Conservation (phyloP, 1,140 invertebrate genomes). For the Tribolium castaneum region DNA sequence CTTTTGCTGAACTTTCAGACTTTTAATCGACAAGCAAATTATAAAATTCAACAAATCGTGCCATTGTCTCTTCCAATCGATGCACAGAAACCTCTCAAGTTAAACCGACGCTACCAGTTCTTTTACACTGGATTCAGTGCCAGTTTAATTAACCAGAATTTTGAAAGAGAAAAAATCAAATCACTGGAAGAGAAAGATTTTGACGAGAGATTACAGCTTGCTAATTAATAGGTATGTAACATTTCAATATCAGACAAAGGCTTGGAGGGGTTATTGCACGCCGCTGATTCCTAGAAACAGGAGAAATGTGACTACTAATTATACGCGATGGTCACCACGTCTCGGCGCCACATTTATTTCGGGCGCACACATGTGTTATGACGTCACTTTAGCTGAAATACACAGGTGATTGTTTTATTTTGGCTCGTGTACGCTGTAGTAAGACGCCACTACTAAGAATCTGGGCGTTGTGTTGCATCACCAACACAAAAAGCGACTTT, state of each 20-base stretch:
- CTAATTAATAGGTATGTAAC: too few species aligned
- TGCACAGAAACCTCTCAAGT: neutral
- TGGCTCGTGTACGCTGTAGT: conserved; percentile 2
- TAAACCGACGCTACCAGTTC: neutral
- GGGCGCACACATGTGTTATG: conserved; percentile 41
- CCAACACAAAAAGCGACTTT: too few species aligned
- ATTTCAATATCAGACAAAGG: too few species aligned
- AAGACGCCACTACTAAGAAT: neutral
- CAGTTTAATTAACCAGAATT: neutral
- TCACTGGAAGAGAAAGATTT: neutral
- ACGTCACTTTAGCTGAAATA: conserved; percentile 42
- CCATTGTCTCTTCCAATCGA: neutral
- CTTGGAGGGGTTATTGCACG: neutral
- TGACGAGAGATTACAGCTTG: too few species aligned
- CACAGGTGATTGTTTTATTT: conserved; percentile 47
- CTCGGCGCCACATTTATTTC: conserved; percentile 44
- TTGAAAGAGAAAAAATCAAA: neutral
- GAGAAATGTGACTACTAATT: conserved; percentile 34
- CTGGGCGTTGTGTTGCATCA: neutral
- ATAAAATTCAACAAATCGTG: neutral
- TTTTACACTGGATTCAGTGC: neutral
- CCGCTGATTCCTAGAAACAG: conserved; percentile 11
- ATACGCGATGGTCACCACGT: conserved; percentile 36
- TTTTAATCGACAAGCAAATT: too few species aligned
- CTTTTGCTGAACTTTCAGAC: neutral